phyloP scores from a whole-genome alignment of 2,113 vertebrate genomes.

The Setophaga petechia region DNA sequence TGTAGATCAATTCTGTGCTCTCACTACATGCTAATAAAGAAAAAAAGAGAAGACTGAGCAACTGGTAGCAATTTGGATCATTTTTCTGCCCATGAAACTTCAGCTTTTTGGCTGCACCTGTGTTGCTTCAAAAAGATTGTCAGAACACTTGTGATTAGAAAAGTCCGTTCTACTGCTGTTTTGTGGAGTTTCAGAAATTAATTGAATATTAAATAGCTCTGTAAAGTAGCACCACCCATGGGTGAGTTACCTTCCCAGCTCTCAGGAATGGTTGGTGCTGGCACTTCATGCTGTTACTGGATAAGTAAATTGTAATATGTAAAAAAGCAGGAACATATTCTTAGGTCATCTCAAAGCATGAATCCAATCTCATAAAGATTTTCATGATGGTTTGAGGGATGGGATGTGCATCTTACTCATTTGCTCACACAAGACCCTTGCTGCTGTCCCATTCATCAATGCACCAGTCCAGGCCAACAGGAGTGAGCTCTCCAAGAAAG shows the following conservation, averaged over 20 bases:
- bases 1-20: neutral
- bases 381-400: conserved; percentile 26
- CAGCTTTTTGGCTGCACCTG: neutral
- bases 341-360: neutral
- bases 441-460: conserved; percentile 31
- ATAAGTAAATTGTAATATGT: neutral
- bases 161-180: neutral
- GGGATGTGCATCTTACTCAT: conserved; percentile 16
- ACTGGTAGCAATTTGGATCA: neutral
- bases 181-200: neutral
- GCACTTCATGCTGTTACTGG: neutral
- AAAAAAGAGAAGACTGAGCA: neutral
- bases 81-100: neutral
- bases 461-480: neutral
- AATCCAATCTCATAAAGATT: neutral
- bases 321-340: neutral
- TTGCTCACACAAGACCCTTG: neutral
- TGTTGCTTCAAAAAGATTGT: neutral
- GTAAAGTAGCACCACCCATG: neutral
- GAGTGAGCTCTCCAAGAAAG: conserved; percentile 11
- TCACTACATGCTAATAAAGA: neutral
- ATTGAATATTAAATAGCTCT: neutral
- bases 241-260: neutral
- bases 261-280: neutral
- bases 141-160: neutral